Base-by-base conservation (phyloP, 2,888 invertebrate species). In the Caenorhabditis afra region DNA sequence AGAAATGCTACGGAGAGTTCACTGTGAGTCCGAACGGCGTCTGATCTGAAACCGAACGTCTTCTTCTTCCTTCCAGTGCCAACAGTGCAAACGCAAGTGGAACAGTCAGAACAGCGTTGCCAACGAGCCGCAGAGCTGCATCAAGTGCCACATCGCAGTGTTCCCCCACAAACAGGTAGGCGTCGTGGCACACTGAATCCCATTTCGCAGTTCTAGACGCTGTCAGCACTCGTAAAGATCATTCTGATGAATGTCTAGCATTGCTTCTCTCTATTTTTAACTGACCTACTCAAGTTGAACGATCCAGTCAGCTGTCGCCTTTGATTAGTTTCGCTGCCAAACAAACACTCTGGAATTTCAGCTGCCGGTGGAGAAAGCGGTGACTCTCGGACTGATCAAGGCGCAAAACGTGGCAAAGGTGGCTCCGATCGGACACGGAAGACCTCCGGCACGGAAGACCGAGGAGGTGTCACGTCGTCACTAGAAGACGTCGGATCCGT, bases 1-100 rank as follows among this genome's bases (percentile, higher is more conserved):
- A 90, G 81, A 89, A 88, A 82, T 89, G 89, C 77, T 89, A 88
- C 68, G 89, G 89, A 55, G 89, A 89, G 68, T 89, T 89, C 83
- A 83, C 84, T 80, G 87, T 76, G 78, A 87, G 73, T 65, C 50
- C 16, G 11, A 11, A 37, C 11, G 8, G 7, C 3, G 29, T 29
- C 39, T 16, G 7, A 44, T 12, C 22, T 20, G n/a, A 47, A 39
- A 47, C 7, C n/a, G n/a, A n/a, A n/a, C n/a, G n/a, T n/a, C n/a
- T n/a, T n/a, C n/a, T n/a, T n/a, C n/a, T n/a, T n/a, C n/a, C n/a
- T 18, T 47, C 20, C 78, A 84, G 80, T 84, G 84, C 53, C 82
- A 82, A 62, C 73, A 74, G 45, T 84, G 84, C 73, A 84, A 84
- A 62, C 62, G 84, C 52, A 84, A 84, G 68, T 84, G 84, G 84